These are phyloP conservation scores for Cebidichthys violaceus DNA, from an alignment of 2,113 vertebrate genomes.

Conservation along the genomic window DNA sequence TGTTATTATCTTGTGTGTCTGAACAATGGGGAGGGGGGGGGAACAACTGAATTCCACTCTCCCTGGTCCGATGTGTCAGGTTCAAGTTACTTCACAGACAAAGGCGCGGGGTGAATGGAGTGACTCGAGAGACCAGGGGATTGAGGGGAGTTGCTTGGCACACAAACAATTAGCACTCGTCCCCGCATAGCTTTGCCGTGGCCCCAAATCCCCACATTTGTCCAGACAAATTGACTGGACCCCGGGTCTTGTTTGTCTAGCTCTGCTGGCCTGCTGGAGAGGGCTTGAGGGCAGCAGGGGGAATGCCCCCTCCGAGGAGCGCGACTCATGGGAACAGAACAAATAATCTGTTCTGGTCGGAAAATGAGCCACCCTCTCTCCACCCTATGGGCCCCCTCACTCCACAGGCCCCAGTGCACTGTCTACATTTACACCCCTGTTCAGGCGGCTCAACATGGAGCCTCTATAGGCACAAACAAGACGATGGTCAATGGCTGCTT, in stretches of 20 bases:
- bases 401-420: no score
- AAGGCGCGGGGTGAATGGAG: slow-evolving; percentile 71
- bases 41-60: slow-evolving; percentile 22
- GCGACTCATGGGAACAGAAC: slow-evolving; percentile 63
- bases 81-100: slow-evolving; percentile 76
- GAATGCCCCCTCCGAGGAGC: slow-evolving; percentile 44
- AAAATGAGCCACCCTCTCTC: background rate
- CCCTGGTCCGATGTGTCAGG: slow-evolving; percentile 66
- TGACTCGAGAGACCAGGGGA: slow-evolving; percentile 66
- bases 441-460: no score
- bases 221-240: slow-evolving; percentile 84
- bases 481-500: background rate
- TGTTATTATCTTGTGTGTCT: slow-evolving; percentile 32
- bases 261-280: slow-evolving; percentile 61
- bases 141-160: slow-evolving; percentile 76
- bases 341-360: slow-evolving; percentile 46
- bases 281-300: slow-evolving; percentile 50
- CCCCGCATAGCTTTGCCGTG: slow-evolving; percentile 59
- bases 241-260: slow-evolving; percentile 81
- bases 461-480: no score
- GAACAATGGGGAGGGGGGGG: background rate
- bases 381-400: no score
- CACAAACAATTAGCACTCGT: slow-evolving; percentile 81
- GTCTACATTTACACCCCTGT: no score
- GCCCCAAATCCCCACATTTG: slow-evolving; percentile 85